Conservation (phyloP, 2,113 vertebrate species). For the Procavia capensis region DNA sequence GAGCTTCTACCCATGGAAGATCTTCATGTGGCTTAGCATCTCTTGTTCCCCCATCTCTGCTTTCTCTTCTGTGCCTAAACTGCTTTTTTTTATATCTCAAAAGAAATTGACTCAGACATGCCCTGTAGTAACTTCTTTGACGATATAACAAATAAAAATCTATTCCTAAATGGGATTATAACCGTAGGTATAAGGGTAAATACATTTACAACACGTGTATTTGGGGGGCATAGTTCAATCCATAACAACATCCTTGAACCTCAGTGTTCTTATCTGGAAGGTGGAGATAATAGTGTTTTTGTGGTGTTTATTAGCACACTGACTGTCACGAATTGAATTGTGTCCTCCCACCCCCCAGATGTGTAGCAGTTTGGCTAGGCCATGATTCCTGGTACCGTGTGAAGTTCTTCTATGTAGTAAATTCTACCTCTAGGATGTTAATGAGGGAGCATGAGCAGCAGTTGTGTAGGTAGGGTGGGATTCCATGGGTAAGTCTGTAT, state of each 20-base stretch:
- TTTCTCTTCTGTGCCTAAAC: background rate
- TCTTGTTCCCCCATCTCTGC: background rate
- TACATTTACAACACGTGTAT: background rate
- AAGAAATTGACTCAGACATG: background rate
- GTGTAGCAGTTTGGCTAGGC: too few relatives aligned
- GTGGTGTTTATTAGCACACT: background rate
- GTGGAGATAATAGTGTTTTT: background rate
- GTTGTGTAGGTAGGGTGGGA: too few relatives aligned
- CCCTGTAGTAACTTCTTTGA: background rate
- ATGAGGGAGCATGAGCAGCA: too few relatives aligned
- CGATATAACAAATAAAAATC: background rate
- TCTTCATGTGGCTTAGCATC: background rate
- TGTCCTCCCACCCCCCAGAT: too few relatives aligned
- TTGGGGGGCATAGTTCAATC: background rate
- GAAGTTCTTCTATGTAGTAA: too few relatives aligned
- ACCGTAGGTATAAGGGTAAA: background rate
- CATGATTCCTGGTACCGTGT: too few relatives aligned
- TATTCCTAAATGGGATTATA: background rate
- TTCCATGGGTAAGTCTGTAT: too few relatives aligned
- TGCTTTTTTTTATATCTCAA: background rate
- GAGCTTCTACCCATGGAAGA: background rate
- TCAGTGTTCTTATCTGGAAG: background rate
- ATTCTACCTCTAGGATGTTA: too few relatives aligned
- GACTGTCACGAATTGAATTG: too few relatives aligned
- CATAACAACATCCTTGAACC: background rate